These are phyloP conservation scores for Pangasius djambal DNA, from an alignment of 2,797 vertebrate species.

Conservation along the genomic window DNA sequence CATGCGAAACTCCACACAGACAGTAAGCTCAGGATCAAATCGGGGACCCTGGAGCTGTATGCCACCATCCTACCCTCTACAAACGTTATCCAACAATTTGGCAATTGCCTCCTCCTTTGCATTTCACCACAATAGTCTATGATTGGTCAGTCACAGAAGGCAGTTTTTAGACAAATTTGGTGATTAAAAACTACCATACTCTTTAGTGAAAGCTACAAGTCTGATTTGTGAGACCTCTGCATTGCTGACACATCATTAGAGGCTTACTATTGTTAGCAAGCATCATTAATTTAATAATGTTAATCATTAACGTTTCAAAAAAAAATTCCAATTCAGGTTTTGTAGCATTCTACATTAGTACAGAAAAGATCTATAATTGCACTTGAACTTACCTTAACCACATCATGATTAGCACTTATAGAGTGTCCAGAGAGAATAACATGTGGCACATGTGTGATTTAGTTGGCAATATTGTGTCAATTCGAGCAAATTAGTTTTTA, in stretches of 20 bases:
- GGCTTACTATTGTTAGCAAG: neutral
- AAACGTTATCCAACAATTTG: too few species aligned
- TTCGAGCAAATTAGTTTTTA: constrained; percentile 44
- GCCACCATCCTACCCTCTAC: too few species aligned
- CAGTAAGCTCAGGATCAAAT: too few species aligned
- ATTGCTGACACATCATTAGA: neutral
- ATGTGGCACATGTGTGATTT: constrained; percentile 40
- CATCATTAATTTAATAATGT: neutral
- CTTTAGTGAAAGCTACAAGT: neutral
- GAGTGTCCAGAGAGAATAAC: neutral
- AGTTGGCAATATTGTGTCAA: constrained; percentile 56
- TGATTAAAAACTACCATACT: neutral
- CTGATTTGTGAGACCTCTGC: neutral
- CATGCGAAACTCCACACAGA: neutral
- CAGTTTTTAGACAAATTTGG: neutral
- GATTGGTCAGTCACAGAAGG: too few species aligned
- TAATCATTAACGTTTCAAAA: neutral
- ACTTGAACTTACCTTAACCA: neutral
- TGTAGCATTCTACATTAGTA: neutral
- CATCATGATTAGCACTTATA: constrained; percentile 16
- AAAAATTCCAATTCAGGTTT: neutral
- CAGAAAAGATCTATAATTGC: neutral
- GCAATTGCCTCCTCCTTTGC: too few species aligned
- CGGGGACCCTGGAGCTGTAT: too few species aligned
- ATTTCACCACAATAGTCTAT: too few species aligned